phyloP scores from a whole-genome alignment of 2,113 vertebrate genomes.

The Calidris pygmaea region DNA sequence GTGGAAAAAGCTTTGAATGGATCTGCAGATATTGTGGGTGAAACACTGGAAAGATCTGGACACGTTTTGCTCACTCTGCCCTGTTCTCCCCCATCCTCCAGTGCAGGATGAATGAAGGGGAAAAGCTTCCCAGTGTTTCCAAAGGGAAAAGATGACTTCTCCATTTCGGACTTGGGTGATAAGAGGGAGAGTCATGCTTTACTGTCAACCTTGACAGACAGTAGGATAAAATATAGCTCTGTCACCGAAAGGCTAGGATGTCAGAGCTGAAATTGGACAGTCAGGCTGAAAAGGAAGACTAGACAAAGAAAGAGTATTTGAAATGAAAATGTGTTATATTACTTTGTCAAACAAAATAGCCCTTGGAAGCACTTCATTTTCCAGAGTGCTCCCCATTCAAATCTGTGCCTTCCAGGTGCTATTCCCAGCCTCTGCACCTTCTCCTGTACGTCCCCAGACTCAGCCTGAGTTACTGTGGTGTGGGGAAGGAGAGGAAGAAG shows the following conservation, averaged over 20 bases:
- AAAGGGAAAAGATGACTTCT: neutral
- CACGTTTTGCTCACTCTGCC: neutral
- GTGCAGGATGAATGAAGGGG: neutral
- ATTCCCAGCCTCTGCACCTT: neutral
- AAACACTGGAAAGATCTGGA: neutral
- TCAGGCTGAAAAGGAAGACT: neutral
- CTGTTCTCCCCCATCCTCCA: neutral
- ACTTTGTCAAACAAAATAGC: neutral
- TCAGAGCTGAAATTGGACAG: neutral
- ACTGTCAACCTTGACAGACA: neutral
- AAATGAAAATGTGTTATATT: neutral
- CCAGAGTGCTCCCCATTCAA: neutral
- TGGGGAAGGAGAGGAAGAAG: neutral
- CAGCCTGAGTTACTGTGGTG: neutral
- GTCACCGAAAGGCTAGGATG: neutral
- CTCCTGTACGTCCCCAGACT: fast-evolving
- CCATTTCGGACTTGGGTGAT: neutral
- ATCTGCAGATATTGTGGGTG: neutral
- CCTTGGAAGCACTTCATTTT: neutral
- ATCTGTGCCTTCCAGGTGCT: neutral
- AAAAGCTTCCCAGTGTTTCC: neutral
- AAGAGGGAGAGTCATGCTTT: neutral
- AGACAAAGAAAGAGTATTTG: neutral
- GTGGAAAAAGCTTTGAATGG: neutral
- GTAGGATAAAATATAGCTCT: neutral